Evolutionary conservation across 2,888 invertebrate species (phyloP), one percentile per base, ranked within the genome.

Genomic region (Julus scanicus): DNA sequence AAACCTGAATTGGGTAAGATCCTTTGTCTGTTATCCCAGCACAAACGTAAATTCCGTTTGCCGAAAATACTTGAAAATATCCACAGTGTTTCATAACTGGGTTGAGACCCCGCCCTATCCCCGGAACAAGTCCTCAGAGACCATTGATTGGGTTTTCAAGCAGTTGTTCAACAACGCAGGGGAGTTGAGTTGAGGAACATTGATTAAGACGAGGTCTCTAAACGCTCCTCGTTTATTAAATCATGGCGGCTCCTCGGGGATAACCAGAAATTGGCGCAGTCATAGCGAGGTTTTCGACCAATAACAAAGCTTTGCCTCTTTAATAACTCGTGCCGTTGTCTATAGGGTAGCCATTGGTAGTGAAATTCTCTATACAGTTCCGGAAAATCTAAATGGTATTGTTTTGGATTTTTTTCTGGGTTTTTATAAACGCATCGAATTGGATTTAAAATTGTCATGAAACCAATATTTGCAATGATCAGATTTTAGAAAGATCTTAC

Each of bases 211-310:
- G 84, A 84, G 84, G 44, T 15, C 86, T 86, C 53, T 86, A 86
- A 86, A 86, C 86, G 86, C 53, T 86, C 86, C 49, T 86, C 48
- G 86, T 49, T 86, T 86, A 86, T 86, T 86, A 86, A 86, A 86
- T 86, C 86, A 86, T 86, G 48, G 40, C 8, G 48, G 48, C 49
- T 53, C 86, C 86, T 86, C 53, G 3, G 86, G 86, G 86, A 86
- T 48, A 49, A 20, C 84, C 44, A 84, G 40, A 17, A 48, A 86
- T 37, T 44, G 84, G 84, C 84, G 39, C 63, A 84, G 84, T 44
- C 84, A 84, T 84, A 84, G 39, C 84, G n/a, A 17, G 39, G 84
- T 39, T 84, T 84, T 40, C 17, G 39, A 84, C 84, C 39, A 84
- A 84, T 84, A 37, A 37, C 84, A 11, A 37, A 3, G 84, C 39